Evolutionary conservation across 2,797 vertebrate genomes (phyloP), one percentile per base, ranked within the genome.

Genomic region (Synaphobranchus kaupii): DNA sequence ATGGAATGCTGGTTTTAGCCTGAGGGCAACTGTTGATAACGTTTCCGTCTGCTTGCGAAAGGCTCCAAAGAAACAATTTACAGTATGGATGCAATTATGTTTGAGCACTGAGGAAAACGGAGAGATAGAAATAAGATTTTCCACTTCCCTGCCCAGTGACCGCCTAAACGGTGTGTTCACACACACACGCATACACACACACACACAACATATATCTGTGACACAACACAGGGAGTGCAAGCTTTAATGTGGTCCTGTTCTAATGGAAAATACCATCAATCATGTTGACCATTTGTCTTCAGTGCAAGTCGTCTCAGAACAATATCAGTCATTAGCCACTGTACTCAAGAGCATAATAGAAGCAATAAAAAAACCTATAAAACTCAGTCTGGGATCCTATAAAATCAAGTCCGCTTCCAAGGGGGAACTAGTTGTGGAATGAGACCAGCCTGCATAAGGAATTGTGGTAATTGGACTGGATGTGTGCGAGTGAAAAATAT

Each of bases 221-320:
- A 50, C 28, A 48, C 22, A 22, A 8, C 28, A 80, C 39, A 5
- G 17, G 22, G 9, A 81, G 44, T 44, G 1, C 15, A 78, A 31
- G 9, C 34, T 15, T 39, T 78, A 12, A 44, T 3, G 39, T 15
- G 17, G 73, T 39, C 1, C 34, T 78, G 73, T 44, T 76, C 71
- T 76, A 76, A 48, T 48, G 76, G 44, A 22, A 50, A 81, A 50
- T n/a, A 13, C 78, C n/a, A 81, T 81, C 47, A 81, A 25, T 81
- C 90, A 86, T 73, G 90, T 92, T 91, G 84, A 71, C 48, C 25
- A 83, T 88, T 89, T 88, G 83, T 86, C 86, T 76, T 86, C 87
- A 87, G 89, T 85, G 87, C 92, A 91, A 91, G 92, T 97, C 71
- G 31, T 90, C 58, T 5, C 28, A 78, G 71, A 5, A 90, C 60